These are phyloP conservation scores for Macaria liturata DNA, from an alignment of 2,888 invertebrate genomes.

Conservation along the genomic window DNA sequence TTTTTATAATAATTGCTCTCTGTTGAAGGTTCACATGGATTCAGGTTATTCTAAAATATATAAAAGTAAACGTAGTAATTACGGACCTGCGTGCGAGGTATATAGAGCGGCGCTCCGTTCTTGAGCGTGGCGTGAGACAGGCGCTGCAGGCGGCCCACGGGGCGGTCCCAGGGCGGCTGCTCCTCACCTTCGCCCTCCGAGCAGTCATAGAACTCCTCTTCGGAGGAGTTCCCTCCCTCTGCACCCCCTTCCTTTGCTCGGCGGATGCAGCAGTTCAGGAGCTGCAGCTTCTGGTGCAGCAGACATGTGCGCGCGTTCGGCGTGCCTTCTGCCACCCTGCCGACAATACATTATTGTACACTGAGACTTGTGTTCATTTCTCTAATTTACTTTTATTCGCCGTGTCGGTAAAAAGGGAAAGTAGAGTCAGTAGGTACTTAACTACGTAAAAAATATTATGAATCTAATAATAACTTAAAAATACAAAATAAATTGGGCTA, in stretches of 20 bases:
- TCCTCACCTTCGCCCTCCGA: constrained; percentile 81
- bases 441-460: no score
- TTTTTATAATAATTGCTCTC: not conserved
- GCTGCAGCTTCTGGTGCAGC: constrained; percentile 97
- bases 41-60: constrained; percentile 1
- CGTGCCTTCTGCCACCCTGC: constrained; percentile 89
- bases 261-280: constrained; percentile 91
- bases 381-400: no score
- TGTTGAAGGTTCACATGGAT: not conserved
- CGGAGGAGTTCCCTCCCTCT: constrained; percentile 61
- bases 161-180: constrained; percentile 67
- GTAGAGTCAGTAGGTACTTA: no score
- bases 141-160: constrained; percentile 63
- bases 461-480: no score
- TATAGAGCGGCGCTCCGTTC: constrained; percentile 69
- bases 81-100: constrained; percentile 72
- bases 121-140: constrained; percentile 67
- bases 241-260: constrained; percentile 77
- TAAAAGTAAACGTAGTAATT: not conserved
- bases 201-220: constrained; percentile 93
- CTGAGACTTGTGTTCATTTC: no score
- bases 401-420: no score
- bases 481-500: no score
- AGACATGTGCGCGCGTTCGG: constrained; percentile 96
- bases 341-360: constrained; percentile 45